Evolutionary conservation across 2,113 vertebrate genomes (phyloP).

Genomic region (Furnarius figulus): DNA sequence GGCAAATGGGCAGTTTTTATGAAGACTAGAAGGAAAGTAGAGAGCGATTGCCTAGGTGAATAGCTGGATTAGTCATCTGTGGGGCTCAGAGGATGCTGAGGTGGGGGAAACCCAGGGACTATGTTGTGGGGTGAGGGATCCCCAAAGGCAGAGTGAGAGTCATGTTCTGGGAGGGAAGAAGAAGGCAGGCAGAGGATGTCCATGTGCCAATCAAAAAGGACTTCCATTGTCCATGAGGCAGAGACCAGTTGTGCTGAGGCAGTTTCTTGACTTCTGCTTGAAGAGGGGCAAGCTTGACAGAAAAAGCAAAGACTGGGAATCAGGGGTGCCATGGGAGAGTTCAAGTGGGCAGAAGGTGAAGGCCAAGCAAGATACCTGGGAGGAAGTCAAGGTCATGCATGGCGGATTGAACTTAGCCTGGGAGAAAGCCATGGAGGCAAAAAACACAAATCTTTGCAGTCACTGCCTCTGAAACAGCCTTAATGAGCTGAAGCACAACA

Average conservation of each 20-base stretch:
- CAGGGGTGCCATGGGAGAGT: accelerated
- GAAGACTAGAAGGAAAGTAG: not conserved
- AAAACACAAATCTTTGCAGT: not conserved
- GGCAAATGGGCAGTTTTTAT: not conserved
- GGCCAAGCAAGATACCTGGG: not conserved
- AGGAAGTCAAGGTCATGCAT: not conserved
- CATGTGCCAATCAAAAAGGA: not conserved
- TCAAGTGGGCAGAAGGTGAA: not conserved
- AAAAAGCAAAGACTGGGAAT: not conserved
- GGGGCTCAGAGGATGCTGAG: accelerated
- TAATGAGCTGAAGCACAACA: not conserved
- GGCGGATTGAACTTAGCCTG: not conserved
- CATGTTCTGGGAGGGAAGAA: not conserved
- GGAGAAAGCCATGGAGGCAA: not conserved
- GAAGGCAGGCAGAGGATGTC: not conserved
- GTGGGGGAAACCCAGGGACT: not conserved
- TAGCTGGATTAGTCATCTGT: accelerated
- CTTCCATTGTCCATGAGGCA: not conserved
- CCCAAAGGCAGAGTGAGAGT: not conserved
- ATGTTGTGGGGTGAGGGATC: not conserved
- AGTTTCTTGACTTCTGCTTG: not conserved
- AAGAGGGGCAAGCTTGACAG: not conserved
- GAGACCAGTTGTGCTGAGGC: accelerated
- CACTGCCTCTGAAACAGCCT: not conserved
- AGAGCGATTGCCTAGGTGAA: not conserved